Evolutionary conservation across 2,113 vertebrate species (phyloP).

Genomic region (Emydura subglobosa): DNA sequence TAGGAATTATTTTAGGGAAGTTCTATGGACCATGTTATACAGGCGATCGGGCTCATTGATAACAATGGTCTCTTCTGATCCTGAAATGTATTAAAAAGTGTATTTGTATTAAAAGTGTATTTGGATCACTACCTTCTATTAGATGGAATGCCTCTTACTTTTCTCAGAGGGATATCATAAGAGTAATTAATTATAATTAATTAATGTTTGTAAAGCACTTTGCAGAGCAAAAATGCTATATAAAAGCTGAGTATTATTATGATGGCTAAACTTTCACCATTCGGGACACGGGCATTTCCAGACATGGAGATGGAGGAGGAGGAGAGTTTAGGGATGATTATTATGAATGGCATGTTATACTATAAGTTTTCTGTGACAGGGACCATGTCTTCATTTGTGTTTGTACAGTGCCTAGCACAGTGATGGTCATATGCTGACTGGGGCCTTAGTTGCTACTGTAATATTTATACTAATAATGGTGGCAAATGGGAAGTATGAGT

Average conservation of each 20-base stretch:
- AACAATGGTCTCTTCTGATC: background rate
- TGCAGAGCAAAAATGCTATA: background rate
- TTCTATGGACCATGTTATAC: background rate
- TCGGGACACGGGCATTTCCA: background rate
- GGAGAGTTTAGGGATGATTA: background rate
- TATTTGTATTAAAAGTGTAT: background rate
- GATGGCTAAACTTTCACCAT: background rate
- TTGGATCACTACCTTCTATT: background rate
- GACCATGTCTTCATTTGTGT: background rate
- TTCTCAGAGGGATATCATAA: background rate
- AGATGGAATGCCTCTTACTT: background rate
- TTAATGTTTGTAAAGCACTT: background rate
- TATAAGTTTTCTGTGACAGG: background rate
- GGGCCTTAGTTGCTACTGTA: background rate
- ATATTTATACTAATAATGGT: background rate
- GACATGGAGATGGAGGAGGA: background rate
- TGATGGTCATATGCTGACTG: background rate
- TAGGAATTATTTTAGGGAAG: background rate
- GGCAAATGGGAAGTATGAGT: background rate
- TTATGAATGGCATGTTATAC: background rate
- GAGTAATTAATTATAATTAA: background rate
- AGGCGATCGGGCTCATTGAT: background rate
- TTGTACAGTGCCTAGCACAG: accelerated
- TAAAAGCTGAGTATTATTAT: background rate
- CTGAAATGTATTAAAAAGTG: background rate